Evolutionary conservation across 2,888 invertebrate genomes (phyloP).

Genomic region (Griposia aprilina): DNA sequence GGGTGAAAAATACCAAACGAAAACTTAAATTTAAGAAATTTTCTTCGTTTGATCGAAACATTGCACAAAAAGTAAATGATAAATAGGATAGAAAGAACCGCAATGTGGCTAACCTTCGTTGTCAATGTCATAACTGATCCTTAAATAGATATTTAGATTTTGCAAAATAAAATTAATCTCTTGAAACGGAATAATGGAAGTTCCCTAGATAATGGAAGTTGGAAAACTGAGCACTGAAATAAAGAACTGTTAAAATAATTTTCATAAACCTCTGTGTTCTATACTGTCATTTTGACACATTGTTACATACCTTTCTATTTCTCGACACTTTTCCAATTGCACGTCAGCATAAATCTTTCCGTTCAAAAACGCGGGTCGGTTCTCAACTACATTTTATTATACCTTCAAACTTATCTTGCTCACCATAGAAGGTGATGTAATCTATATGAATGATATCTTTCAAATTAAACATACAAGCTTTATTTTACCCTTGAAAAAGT

Average conservation of each 20-base stretch:
- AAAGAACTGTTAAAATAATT: not conserved
- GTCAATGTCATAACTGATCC: not conserved
- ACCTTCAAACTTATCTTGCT: slow-evolving; percentile 4
- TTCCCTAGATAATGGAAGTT: too few species aligned
- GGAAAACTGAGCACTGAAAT: not conserved
- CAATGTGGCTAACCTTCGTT: not conserved
- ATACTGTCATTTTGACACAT: slow-evolving; percentile 6
- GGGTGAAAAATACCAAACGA: not conserved
- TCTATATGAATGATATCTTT: not conserved
- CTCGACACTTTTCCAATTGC: slow-evolving; percentile 19
- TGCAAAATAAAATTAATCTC: not conserved
- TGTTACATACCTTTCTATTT: slow-evolving; percentile 7
- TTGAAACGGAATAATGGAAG: too few species aligned
- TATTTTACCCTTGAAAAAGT: not conserved
- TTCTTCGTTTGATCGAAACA: not conserved
- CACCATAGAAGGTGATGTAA: not conserved
- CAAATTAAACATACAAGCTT: not conserved
- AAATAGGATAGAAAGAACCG: not conserved
- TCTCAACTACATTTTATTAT: slow-evolving; percentile 3
- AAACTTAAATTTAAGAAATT: not conserved
- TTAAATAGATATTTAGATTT: not conserved
- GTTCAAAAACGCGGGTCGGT: slow-evolving; percentile 9
- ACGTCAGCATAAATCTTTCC: slow-evolving; percentile 16
- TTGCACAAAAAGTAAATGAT: not conserved
- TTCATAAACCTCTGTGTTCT: too few species aligned